phyloP scores from a whole-genome alignment of 2,797 vertebrate species.

The Brachymystax lenok region DNA sequence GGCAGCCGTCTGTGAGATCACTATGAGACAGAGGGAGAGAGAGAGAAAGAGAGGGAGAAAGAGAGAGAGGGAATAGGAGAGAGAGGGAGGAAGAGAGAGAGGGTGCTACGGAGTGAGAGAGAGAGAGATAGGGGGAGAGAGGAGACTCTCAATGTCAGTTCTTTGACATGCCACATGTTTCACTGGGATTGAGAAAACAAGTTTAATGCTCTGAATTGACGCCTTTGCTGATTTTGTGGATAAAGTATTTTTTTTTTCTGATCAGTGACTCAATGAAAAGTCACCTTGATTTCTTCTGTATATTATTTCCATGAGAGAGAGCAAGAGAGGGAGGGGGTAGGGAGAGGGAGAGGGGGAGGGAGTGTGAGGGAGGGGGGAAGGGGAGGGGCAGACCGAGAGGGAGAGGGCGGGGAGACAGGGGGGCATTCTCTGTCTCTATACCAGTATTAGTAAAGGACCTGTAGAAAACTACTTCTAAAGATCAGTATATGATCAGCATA shows the following conservation, averaged over 20 bases:
- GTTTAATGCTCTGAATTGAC: conserved; percentile 42
- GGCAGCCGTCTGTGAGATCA: conserved; percentile 35
- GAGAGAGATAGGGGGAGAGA: conserved; percentile 17
- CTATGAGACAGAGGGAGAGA: conserved; percentile 27
- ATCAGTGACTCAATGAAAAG: conserved; percentile 39
- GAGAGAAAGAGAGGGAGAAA: not conserved
- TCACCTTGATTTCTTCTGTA: conserved; percentile 43
- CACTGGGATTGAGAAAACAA: conserved; percentile 48
- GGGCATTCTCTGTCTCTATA: not conserved
- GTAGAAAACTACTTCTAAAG: too few relatives aligned
- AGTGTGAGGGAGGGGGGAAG: too few relatives aligned
- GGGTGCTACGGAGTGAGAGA: not conserved
- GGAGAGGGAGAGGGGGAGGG: too few relatives aligned
- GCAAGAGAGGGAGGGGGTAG: too few relatives aligned
- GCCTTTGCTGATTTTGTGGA: conserved; percentile 43
- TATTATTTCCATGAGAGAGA: not conserved
- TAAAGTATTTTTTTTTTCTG: conserved; percentile 33
- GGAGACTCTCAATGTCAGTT: conserved; percentile 51
- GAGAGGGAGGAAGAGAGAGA: not conserved
- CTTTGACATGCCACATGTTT: conserved; percentile 52
- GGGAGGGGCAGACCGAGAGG: too few relatives aligned
- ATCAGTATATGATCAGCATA: not conserved
- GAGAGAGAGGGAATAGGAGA: conserved; percentile 24
- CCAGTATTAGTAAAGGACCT: too few relatives aligned
- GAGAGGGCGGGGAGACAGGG: not conserved